phyloP scores from a whole-genome alignment of 2,888 invertebrate genomes.

The Drosophila anceps region DNA sequence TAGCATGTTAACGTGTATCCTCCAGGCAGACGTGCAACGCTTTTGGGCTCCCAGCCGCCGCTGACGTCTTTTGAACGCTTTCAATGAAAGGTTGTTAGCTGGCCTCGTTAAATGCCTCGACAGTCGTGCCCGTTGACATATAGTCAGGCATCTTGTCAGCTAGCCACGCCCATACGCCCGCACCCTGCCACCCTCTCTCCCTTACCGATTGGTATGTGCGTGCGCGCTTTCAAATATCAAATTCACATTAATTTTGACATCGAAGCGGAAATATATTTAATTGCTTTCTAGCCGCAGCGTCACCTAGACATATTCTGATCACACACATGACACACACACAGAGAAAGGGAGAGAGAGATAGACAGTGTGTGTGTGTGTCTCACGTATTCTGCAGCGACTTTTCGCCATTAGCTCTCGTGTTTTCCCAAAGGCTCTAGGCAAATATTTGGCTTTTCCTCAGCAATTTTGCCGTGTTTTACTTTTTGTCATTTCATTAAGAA shows the following conservation, averaged over 20 bases:
- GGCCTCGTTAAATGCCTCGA: conserved; percentile 54
- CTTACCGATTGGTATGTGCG: conserved; percentile 41
- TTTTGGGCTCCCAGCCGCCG: conserved; percentile 12
- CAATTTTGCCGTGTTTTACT: conserved; percentile 69
- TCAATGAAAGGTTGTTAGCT: conserved; percentile 44
- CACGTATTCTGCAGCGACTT: conserved; percentile 46
- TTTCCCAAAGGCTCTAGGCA: conserved; percentile 50
- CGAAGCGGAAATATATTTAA: conserved; percentile 80
- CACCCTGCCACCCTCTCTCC: background rate
- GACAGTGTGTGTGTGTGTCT: conserved; percentile 1
- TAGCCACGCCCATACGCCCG: conserved; percentile 48
- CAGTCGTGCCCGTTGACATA: conserved; percentile 59
- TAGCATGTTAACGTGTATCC: conserved; percentile 57
- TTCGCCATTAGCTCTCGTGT: conserved; percentile 59
- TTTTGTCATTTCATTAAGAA: conserved; percentile 73
- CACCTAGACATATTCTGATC: conserved; percentile 26
- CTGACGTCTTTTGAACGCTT: conserved; percentile 24
- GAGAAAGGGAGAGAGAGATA: background rate
- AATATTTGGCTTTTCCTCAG: conserved; percentile 65
- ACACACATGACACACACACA: conserved; percentile 14
- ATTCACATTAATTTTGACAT: conserved; percentile 79
- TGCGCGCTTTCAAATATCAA: conserved; percentile 75
- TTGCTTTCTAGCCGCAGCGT: conserved; percentile 68
- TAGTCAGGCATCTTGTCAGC: conserved; percentile 51
- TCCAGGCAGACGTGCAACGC: conserved; percentile 62